Evolutionary conservation across 2,888 invertebrate genomes (phyloP).

Genomic region (Acleris sparsana): DNA sequence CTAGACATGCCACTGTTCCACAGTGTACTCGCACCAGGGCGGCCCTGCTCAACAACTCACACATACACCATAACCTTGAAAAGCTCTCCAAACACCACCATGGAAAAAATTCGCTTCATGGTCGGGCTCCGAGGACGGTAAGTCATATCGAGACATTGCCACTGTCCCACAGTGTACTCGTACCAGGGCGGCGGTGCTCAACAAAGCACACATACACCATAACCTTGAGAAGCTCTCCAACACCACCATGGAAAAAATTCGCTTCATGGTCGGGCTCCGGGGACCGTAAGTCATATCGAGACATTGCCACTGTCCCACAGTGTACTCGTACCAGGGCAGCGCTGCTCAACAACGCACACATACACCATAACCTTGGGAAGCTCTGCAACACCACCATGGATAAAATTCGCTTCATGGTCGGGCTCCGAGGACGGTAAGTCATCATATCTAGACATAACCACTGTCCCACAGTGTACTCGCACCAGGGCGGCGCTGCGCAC

Average conservation of each 20-base stretch:
- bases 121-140: constrained; percentile 77
- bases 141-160: constrained; percentile 43
- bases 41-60: constrained; percentile 79
- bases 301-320: too few species aligned
- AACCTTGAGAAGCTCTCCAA: constrained; percentile 85
- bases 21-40: constrained; percentile 39
- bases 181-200: constrained; percentile 84
- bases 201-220: constrained; percentile 83
- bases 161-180: constrained; percentile 85
- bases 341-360: constrained; percentile 80
- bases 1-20: background rate
- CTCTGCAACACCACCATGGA: constrained; percentile 61
- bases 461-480: too few species aligned
- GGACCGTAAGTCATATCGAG: constrained; percentile 57
- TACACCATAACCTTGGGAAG: constrained; percentile 85
- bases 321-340: constrained; percentile 44
- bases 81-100: constrained; percentile 84
- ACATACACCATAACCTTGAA: constrained; percentile 84
- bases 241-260: constrained; percentile 83
- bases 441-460: too few species aligned
- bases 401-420: too few species aligned
- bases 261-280: constrained; percentile 78
- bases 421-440: too few species aligned
- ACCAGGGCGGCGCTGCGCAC: constrained; percentile 72
- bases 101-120: constrained; percentile 82